Percentiles rank a stretch among this genome's conserved stretches.
phyloP scores from a whole-genome alignment of 2,797 vertebrate species.

The Apogon talboti region DNA sequence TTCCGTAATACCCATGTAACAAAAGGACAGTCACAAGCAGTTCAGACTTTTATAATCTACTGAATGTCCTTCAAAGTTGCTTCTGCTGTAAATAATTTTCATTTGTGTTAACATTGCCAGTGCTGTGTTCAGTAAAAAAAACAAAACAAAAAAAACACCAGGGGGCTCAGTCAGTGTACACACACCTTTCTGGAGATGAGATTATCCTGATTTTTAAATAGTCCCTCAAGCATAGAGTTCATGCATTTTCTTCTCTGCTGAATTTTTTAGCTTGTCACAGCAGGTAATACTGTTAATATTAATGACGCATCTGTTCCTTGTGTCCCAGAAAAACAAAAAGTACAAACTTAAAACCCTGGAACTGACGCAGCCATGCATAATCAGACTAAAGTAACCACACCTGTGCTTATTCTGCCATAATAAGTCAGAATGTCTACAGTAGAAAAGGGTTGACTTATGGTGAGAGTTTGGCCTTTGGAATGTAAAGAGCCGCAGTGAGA shows the following conservation, averaged over 20 bases:
- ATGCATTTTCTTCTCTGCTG: not conserved
- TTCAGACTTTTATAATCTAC: not conserved
- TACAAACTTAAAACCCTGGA: too few relatives aligned
- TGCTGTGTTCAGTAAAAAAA: conserved; percentile 11
- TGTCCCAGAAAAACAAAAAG: too few relatives aligned
- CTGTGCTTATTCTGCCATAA: not conserved
- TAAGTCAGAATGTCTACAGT: not conserved
- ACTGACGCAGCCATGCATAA: not conserved
- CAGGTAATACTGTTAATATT: too few relatives aligned
- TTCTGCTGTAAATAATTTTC: too few relatives aligned
- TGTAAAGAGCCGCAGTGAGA: conserved; percentile 39
- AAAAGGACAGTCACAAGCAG: not conserved
- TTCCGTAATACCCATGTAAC: conserved; percentile 15
- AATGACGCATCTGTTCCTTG: too few relatives aligned
- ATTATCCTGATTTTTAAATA: too few relatives aligned
- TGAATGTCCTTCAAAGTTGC: not conserved
- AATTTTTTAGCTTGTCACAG: too few relatives aligned
- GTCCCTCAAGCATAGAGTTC: not conserved
- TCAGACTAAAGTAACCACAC: not conserved
- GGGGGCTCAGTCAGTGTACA: conserved; percentile 36
- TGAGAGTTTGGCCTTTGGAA: conserved; percentile 36
- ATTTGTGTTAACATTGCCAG: not conserved
- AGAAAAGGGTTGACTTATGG: not conserved
- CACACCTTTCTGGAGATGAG: too few relatives aligned
- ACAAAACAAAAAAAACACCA: conserved; percentile 47